Percentiles rank a stretch among this genome's conserved stretches.
These are phyloP conservation scores for Tragelaphus buxtoni DNA, from an alignment of 2,113 vertebrate species.

Conservation along the genomic window DNA sequence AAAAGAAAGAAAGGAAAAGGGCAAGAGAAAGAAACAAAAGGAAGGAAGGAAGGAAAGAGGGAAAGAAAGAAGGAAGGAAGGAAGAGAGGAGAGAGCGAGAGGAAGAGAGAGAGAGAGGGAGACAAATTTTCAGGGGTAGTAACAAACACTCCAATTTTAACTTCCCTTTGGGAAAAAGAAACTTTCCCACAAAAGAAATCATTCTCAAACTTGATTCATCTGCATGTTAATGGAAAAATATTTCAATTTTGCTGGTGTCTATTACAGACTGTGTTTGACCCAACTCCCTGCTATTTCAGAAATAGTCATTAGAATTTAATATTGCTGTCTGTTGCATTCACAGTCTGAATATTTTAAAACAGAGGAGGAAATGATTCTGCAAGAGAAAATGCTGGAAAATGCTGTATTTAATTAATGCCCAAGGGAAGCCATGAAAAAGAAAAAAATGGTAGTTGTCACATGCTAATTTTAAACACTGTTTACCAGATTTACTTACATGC, in stretches of 20 bases:
- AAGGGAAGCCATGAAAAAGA: constrained; percentile 43
- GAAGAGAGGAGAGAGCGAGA: too few species aligned
- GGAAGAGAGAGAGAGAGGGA: too few species aligned
- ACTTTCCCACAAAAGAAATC: neutral
- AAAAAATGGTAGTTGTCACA: neutral
- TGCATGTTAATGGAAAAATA: constrained; percentile 47
- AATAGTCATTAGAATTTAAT: constrained; percentile 53
- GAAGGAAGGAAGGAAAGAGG: fast-evolving
- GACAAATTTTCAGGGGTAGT: neutral
- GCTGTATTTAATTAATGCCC: constrained; percentile 66
- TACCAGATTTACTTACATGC: constrained; percentile 49
- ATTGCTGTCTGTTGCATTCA: constrained; percentile 41
- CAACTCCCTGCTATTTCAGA: constrained; percentile 36
- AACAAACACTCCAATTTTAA: constrained; percentile 14
- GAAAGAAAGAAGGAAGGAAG: fast-evolving
- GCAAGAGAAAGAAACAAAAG: fast-evolving
- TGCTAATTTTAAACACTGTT: constrained; percentile 65
- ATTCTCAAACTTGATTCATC: constrained; percentile 35
- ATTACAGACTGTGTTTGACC: constrained; percentile 21
- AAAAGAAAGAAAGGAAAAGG: fast-evolving
- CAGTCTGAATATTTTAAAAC: constrained; percentile 59
- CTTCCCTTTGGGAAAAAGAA: neutral
- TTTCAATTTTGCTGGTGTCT: constrained; percentile 7
- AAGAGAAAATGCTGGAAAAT: constrained; percentile 58
- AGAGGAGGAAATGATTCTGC: constrained; percentile 40